These are phyloP conservation scores for Oreochromis mossambicus DNA, from an alignment of 2,797 vertebrate genomes.

Conservation along the genomic window DNA sequence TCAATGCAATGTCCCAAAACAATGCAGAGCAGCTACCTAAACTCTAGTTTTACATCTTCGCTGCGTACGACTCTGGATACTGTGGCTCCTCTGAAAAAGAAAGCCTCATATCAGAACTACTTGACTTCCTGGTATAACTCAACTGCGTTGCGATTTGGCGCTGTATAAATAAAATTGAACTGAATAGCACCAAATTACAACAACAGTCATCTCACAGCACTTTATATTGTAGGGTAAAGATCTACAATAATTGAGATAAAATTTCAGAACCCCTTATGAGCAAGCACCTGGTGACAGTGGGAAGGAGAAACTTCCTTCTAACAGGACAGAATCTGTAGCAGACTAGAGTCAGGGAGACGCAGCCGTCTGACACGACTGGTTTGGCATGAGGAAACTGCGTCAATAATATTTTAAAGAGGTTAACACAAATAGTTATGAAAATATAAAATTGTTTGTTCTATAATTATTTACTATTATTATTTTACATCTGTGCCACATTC, in stretches of 20 bases:
- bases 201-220: rapidly evolving
- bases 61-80: background rate
- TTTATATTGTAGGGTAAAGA: background rate
- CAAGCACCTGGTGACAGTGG: background rate
- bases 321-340: background rate
- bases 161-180: background rate
- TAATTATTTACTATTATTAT: background rate
- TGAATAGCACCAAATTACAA: background rate
- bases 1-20: background rate
- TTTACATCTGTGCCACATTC: rapidly evolving
- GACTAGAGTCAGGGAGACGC: background rate
- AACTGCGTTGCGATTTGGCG: background rate
- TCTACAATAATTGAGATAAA: rapidly evolving
- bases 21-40: background rate
- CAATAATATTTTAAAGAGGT: background rate
- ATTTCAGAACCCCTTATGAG: background rate
- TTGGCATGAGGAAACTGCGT: rapidly evolving
- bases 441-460: background rate
- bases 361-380: rapidly evolving
- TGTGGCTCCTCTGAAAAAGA: background rate
- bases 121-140: background rate
- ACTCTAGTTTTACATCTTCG: background rate
- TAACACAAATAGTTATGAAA: background rate
- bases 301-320: background rate
- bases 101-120: background rate